Evolutionary conservation across 2,797 vertebrate genomes (phyloP).

Genomic region (Lates japonicus): DNA sequence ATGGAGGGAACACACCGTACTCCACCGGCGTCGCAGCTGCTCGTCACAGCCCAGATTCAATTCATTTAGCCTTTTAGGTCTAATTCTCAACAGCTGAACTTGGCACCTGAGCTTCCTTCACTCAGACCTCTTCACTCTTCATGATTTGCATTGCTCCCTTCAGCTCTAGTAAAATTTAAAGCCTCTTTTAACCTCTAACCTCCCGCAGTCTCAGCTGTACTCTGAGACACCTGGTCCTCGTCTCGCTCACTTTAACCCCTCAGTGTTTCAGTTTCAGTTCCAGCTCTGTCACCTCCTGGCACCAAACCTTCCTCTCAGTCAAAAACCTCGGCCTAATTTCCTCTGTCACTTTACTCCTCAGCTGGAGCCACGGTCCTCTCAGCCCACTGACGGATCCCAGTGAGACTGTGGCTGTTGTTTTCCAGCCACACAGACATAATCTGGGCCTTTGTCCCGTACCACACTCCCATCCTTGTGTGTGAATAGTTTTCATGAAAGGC

Average conservation of each 20-base stretch:
- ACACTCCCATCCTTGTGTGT: conserved; percentile 48
- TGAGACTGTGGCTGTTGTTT: conserved; percentile 70
- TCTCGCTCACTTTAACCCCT: conserved; percentile 33
- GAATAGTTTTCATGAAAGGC: conserved; percentile 64
- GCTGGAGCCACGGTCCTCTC: conserved; percentile 22
- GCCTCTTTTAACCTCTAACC: conserved; percentile 37
- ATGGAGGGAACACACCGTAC: not conserved
- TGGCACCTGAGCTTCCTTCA: not conserved
- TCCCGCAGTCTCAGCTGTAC: conserved; percentile 24
- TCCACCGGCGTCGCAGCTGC: conserved; percentile 20
- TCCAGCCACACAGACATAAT: conserved; percentile 52
- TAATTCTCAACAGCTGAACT: conserved; percentile 33
- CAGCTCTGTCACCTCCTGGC: conserved; percentile 12
- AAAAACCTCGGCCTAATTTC: conserved; percentile 38
- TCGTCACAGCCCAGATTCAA: conserved; percentile 29
- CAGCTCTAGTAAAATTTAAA: conserved; percentile 31
- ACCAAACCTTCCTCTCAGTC: conserved; percentile 2
- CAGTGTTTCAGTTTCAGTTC: conserved; percentile 28
- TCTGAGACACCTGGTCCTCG: conserved; percentile 29
- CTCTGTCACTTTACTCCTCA: conserved; percentile 40
- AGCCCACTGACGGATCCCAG: conserved; percentile 44
- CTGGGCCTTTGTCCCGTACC: conserved; percentile 58
- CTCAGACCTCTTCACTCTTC: conserved; percentile 21
- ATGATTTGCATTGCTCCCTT: conserved; percentile 39
- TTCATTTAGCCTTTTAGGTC: conserved; percentile 37